A percentile compares a stretch with the other conserved stretches of the same genome.
phyloP scores from a whole-genome alignment of 2,113 vertebrate species.

The Anguilla rostrata region DNA sequence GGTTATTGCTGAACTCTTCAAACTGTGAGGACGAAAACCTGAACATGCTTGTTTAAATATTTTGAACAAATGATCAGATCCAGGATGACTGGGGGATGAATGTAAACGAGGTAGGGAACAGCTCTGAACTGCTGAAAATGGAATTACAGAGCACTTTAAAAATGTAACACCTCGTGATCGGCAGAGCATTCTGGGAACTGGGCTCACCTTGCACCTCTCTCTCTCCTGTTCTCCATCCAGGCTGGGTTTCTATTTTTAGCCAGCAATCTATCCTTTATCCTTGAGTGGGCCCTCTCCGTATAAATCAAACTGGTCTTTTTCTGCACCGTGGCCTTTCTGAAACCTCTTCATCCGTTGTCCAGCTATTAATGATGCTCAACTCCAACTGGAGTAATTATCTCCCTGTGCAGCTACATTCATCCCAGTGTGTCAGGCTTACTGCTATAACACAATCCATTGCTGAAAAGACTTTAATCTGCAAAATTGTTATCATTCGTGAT shows the following conservation, averaged over 20 bases:
- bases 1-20: too few relatives aligned
- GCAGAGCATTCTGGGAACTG: background rate
- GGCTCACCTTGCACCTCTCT: background rate
- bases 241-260: background rate
- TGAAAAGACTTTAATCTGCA: too few relatives aligned
- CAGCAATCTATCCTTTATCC: background rate
- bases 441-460: too few relatives aligned
- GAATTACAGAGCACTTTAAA: background rate
- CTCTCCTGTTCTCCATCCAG: background rate
- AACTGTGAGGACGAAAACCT: too few relatives aligned
- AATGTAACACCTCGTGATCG: background rate
- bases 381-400: background rate
- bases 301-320: background rate
- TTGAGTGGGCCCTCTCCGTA: slow-evolving; percentile 11
- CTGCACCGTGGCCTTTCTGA: background rate
- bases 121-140: background rate
- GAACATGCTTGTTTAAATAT: too few relatives aligned
- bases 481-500: too few relatives aligned
- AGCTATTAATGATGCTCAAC: background rate
- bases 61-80: too few relatives aligned
- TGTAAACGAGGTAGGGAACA: background rate
- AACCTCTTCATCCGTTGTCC: background rate
- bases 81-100: background rate
- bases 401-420: background rate
- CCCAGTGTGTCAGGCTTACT: background rate